Percentiles rank a stretch among this genome's conserved stretches.
phyloP scores from a whole-genome alignment of 2,888 invertebrate species.

The Lepeophtheirus nordmannii region DNA sequence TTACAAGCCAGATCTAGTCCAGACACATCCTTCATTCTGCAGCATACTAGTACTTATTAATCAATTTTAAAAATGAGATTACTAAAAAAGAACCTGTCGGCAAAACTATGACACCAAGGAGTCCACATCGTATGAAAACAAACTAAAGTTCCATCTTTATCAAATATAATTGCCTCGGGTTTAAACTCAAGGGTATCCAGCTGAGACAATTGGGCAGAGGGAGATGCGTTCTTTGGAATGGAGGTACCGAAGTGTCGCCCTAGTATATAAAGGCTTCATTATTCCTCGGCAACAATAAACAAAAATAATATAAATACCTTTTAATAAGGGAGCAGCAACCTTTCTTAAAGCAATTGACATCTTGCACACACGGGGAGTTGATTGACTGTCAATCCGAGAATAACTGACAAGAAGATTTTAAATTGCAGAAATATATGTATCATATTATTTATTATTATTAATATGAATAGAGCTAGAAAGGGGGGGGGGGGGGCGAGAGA shows the following conservation, averaged over 20 bases:
- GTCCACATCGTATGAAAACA: conserved; percentile 25
- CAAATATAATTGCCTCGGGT: conserved; percentile 17
- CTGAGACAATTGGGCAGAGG: background rate
- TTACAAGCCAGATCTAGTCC: conserved; percentile 10
- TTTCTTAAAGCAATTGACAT: background rate
- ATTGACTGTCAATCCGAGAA: too few relatives aligned
- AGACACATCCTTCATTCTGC: conserved; percentile 17
- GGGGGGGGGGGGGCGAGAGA: too few relatives aligned
- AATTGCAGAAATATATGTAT: too few relatives aligned
- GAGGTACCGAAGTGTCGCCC: background rate
- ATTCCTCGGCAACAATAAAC: background rate
- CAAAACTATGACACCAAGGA: conserved; percentile 19
- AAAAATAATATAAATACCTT: background rate
- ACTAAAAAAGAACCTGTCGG: background rate
- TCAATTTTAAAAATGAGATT: background rate
- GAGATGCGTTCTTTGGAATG: background rate
- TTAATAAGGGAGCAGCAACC: background rate
- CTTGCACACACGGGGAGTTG: too few relatives aligned
- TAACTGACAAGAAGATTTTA: too few relatives aligned
- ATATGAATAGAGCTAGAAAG: too few relatives aligned
- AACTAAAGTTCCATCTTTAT: conserved; percentile 23
- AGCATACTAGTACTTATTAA: background rate
- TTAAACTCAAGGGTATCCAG: conserved; percentile 7
- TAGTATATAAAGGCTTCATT: background rate
- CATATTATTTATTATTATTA: too few relatives aligned